Conservation (phyloP, 2,113 vertebrate species). For the Cephalophus harveyi region DNA sequence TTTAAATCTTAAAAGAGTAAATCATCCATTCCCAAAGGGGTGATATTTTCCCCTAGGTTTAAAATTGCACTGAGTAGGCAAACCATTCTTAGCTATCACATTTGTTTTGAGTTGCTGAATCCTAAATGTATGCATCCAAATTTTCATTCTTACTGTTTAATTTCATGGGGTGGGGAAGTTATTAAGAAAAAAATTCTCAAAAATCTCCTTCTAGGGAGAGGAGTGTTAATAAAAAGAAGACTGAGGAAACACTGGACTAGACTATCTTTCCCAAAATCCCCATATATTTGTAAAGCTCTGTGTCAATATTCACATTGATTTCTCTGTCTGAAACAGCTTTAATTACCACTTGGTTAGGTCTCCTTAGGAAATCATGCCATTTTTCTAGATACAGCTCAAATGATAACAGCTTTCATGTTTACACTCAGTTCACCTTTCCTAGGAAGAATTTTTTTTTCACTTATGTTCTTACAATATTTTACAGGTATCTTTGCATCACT, state of each 20-base stretch:
- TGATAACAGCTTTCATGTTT: not conserved
- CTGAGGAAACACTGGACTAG: not conserved
- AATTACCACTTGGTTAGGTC: not conserved
- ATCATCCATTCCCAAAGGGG: not conserved
- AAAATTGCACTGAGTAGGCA: rapidly evolving
- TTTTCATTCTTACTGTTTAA: not conserved
- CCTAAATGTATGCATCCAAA: not conserved
- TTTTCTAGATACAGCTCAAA: not conserved
- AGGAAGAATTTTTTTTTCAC: not conserved
- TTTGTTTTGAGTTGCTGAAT: not conserved
- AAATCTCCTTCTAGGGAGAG: rapidly evolving
- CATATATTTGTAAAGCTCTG: not conserved
- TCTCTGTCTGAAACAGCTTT: not conserved
- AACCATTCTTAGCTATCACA: not conserved
- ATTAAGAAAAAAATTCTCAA: not conserved
- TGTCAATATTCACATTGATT: not conserved
- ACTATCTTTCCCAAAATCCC: not conserved
- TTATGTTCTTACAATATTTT: not conserved
- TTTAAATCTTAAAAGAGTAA: not conserved
- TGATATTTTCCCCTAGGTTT: not conserved
- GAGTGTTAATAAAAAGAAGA: not conserved
- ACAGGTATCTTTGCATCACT: not conserved
- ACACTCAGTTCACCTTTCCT: not conserved
- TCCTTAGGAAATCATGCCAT: not conserved
- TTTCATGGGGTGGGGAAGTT: not conserved